phyloP scores from a whole-genome alignment of 2,888 invertebrate species.

The Marronus borbonicus region DNA sequence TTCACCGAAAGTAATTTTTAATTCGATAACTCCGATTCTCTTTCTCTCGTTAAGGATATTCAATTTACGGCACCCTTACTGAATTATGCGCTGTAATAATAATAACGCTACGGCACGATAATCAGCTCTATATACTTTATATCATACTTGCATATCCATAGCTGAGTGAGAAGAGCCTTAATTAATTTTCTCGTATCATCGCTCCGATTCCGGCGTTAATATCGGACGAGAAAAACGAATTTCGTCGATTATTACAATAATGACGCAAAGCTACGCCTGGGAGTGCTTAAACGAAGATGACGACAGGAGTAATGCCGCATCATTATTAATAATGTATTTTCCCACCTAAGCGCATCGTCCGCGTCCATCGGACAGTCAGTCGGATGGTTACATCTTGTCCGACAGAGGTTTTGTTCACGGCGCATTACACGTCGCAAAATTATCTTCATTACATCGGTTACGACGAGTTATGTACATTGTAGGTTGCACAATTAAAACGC shows the following conservation, averaged over 20 bases:
- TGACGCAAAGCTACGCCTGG: neutral
- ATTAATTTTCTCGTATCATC: constrained; percentile 22
- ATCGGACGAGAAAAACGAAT: neutral
- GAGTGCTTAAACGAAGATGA: constrained; percentile 1
- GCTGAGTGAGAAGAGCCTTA: neutral
- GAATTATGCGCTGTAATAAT: no score
- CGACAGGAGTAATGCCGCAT: constrained; percentile 20
- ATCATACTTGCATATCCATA: no score
- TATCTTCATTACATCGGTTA: constrained; percentile 32
- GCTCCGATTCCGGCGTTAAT: neutral
- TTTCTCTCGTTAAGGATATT: no score
- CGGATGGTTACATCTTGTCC: neutral
- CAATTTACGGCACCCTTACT: no score
- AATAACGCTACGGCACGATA: no score
- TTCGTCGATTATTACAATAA: constrained; percentile 9
- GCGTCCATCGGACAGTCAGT: neutral
- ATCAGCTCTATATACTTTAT: no score
- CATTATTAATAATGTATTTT: constrained; percentile 36
- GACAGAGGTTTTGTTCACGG: constrained; percentile 20
- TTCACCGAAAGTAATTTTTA: no score
- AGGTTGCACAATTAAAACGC: constrained; percentile 24
- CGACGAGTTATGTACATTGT: constrained; percentile 27
- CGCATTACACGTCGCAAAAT: constrained; percentile 26
- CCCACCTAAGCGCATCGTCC: neutral
- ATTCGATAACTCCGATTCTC: no score